Evolutionary conservation across 2,797 vertebrate species (phyloP).

Genomic region (Serranus cabrilla): DNA sequence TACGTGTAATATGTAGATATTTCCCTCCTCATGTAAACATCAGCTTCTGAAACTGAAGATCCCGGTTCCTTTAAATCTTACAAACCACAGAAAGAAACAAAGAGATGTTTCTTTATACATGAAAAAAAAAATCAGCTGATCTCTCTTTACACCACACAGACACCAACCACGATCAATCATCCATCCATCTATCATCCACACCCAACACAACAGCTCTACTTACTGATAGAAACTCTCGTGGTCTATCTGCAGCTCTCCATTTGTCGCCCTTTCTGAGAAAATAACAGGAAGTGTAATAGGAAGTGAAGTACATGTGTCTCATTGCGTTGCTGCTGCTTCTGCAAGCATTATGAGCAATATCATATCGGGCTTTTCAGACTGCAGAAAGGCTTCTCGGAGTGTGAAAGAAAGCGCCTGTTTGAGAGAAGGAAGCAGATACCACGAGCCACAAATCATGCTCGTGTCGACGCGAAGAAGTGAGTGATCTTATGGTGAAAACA

Average conservation of each 20-base stretch:
- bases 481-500: slow-evolving; percentile 41
- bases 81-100: no score
- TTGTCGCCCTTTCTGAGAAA: slow-evolving; percentile 61
- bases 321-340: not conserved
- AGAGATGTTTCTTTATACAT: no score
- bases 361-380: not conserved
- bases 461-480: slow-evolving; percentile 15
- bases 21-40: not conserved
- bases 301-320: slow-evolving; percentile 64
- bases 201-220: slow-evolving; percentile 47
- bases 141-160: not conserved
- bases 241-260: slow-evolving; percentile 37
- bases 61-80: not conserved
- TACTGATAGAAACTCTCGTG: slow-evolving; percentile 38
- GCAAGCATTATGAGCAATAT: slow-evolving; percentile 14
- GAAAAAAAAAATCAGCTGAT: not conserved
- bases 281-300: slow-evolving; percentile 82
- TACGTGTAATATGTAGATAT: not conserved
- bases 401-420: slow-evolving; percentile 17
- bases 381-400: slow-evolving; percentile 2
- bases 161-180: not conserved
- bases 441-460: slow-evolving; percentile 31
- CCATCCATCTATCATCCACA: not conserved
- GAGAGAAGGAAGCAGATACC: slow-evolving; percentile 42
- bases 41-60: not conserved